These are phyloP conservation scores for Epirrhoe tristata DNA, from an alignment of 2,888 invertebrate species.

Conservation along the genomic window DNA sequence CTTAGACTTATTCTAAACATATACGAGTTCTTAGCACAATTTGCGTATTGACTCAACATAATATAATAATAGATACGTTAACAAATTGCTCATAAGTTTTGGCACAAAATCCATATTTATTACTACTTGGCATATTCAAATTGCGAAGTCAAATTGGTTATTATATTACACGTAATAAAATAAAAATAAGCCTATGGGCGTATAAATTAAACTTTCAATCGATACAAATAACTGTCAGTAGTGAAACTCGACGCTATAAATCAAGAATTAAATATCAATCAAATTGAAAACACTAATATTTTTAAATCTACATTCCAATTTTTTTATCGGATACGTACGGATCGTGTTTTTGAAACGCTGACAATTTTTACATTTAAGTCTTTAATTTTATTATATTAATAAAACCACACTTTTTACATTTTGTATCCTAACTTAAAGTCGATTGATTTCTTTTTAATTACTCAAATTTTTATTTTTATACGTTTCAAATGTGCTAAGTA, in stretches of 20 bases:
- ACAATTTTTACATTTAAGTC: conserved; percentile 10
- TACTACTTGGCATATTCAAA: background rate
- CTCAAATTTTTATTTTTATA: conserved; percentile 1
- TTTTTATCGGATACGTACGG: conserved; percentile 28
- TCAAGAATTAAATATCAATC: conserved; percentile 36
- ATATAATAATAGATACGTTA: background rate
- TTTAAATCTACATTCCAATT: conserved; percentile 27
- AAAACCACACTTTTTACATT: conserved; percentile 11
- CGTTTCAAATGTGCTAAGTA: background rate
- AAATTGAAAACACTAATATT: conserved; percentile 22
- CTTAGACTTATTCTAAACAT: background rate
- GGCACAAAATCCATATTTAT: background rate
- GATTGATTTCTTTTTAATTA: conserved; percentile 24
- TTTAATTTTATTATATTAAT: conserved; percentile 12
- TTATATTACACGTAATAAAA: conserved; percentile 4
- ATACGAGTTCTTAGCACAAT: background rate
- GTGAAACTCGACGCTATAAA: conserved; percentile 32
- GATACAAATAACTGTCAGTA: conserved; percentile 35
- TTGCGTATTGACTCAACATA: background rate
- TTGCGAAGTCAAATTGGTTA: background rate
- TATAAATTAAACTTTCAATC: conserved; percentile 31
- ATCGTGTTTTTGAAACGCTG: conserved; percentile 20
- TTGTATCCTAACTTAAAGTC: conserved; percentile 6
- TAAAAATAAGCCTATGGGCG: background rate
- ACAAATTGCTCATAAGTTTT: background rate